Base-by-base conservation (phyloP, 2,113 vertebrate genomes). In the Alaudala cheleensis region DNA sequence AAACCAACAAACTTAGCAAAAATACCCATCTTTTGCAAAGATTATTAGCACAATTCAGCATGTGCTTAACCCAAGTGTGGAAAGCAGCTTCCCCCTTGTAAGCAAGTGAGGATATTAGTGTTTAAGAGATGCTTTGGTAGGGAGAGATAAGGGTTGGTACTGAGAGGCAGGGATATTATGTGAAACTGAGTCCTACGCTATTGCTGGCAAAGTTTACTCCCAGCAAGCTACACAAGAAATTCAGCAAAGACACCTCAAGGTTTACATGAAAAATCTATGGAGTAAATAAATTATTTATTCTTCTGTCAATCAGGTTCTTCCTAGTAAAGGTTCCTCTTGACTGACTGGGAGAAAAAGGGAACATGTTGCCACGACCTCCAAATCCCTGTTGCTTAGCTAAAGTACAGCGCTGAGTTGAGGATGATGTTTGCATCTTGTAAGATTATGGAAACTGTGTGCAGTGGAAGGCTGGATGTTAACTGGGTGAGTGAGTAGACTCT, bases 311-410 rank as follows among this genome's bases (percentile, higher is more conserved):
- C 70, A 72, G 3, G 28, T 47, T 83, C 39, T 83, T 64, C 60
- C 14, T 24, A 56, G 28, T 51, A 73, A 88, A 91, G 4, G 15
- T 37, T 94, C 17, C 29, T 91, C 84, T 62, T 91, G 61, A 77
- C 10, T 80, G 72, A 44, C 64, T 44, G 39, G 42, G 71, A 85
- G 28, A 22, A 88, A 69, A 92, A 70, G 22, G 24, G 33, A 62
- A 66, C 42, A 73, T 0, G 0, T 80, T 65, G 28, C 31, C 31
- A 14, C 2, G 3, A 39, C 74, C 47, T 90, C 60, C n/a, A 83
- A 96, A 90, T 86, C 90, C 79, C 54, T 66, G 29, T 80, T 93
- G 76, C 66, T 91, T 86, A 66, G 58, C 22, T 86, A 14, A 92
- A 90, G 54, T 50, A n/a, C 47, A 66, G 50, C 47, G 37, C 24